Base-by-base conservation (phyloP, 2,797 vertebrate species). In the Eidolon dupreanum region DNA sequence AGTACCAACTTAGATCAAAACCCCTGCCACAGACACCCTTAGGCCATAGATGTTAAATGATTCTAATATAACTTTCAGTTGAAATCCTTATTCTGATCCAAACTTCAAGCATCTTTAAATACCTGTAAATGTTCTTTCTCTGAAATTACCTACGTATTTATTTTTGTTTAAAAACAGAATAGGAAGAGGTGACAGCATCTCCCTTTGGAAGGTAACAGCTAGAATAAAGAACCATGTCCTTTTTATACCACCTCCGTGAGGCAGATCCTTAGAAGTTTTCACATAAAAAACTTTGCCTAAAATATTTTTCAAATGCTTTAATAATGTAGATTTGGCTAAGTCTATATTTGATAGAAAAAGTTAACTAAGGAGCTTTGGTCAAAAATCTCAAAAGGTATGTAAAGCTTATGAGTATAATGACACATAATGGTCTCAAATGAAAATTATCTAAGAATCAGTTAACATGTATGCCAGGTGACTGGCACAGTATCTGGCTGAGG, bases 391-490 rank as follows among this genome's bases (percentile, higher is more conserved):
- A 92, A 88, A 94, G 15, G 31, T 53, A 95, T 57, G 0, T 41
- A 88, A 94, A 70, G 36, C 38, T 71, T 51, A 78, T 11, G 3
- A 78, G 19, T 49, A 96, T 24, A 92, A 86, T 36, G 57, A 87
- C 12, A 73, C 24, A 43, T 41, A 43, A 86, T 15, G 38, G 20
- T 73, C 86, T 94, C 46, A 91, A 65, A 8, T 83, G 6, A 91
- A 95, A 97, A 87, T 92, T 86, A 86, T 13, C 61, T 87, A 87
- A 74, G 46, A 85, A 51, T 28, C 19, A 1, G 92, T 74, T 53
- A 82, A 74, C 20, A 87, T 12, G 20, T 9, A 73, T 6, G 71
- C 19, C 77, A 90, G 6, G 55, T 88, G 85, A 84, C 1, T 81
- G 49, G 38, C 41, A 86, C 0, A 59, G 15, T 59, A 89, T 75